Evolutionary conservation across 2,888 invertebrate species (phyloP), one percentile per base, ranked within the genome.

Genomic region (Clusia tigrina): DNA sequence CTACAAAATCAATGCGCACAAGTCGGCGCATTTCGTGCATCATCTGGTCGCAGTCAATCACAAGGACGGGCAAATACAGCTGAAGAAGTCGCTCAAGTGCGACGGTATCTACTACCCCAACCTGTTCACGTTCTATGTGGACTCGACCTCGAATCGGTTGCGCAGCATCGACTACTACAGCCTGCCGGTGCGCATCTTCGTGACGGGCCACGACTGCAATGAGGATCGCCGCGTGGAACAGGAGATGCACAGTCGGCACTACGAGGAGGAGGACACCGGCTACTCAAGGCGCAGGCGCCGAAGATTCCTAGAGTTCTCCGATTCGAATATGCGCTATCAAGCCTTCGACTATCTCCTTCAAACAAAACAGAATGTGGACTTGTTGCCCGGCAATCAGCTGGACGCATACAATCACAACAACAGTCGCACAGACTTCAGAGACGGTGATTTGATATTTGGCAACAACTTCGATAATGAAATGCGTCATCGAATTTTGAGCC

Each of bases 91-190:
- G 60, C 85, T 94, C 15, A 87, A 89, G 77, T 94, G 94, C 83
- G 90, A 93, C 75, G 93, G 93, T 66, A 86, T 92, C 32, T 89
- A 90, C 70, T 94, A 94, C 78, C 94, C 94, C 0, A 91, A 91
- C 75, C 86, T 94, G 61, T 94, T 95, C 81, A 94, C 93, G 2
- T 88, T 94, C 78, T 92, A 93, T 82, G 90, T 95, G 65, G 94
- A 95, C 80, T 94, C 94, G 37, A 91, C 91, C 57, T 92, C 93
- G 67, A 92, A 90, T 73, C 86, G 91, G 60, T 85, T 92, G 67
- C 87, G 91, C 54, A 91, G 91, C 70, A 91, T 94, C 67, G 92
- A 93, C 78, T 94, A 93, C 80, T 93, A 92, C 78, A 92, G 93
- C 76, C 81, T 93, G 62, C 93, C 93, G 1, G 85, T 94, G 64